These are phyloP conservation scores for Chrysocyon brachyurus DNA, from an alignment of 2,797 vertebrate genomes.

Conservation along the genomic window DNA sequence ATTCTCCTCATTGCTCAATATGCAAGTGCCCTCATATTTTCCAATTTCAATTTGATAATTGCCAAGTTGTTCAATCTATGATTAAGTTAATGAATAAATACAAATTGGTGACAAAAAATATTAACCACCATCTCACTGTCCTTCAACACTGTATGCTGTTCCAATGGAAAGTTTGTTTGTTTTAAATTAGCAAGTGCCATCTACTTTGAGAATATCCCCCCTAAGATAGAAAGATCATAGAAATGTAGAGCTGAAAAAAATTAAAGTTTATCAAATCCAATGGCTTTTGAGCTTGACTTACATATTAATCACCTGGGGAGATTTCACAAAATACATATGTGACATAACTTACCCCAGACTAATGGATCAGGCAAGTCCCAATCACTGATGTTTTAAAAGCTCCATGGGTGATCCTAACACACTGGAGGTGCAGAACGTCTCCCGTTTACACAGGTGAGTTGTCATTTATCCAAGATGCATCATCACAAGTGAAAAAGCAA, in stretches of 20 bases:
- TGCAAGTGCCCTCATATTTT: background rate
- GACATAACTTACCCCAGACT: fast-evolving
- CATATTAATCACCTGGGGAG: background rate
- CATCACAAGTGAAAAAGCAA: background rate
- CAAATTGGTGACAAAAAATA: background rate
- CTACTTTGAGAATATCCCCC: background rate
- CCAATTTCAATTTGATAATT: background rate
- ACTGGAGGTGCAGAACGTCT: background rate
- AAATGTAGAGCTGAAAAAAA: background rate
- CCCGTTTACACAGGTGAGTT: background rate
- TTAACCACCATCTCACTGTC: background rate
- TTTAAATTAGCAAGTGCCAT: background rate
- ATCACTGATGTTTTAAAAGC: background rate
- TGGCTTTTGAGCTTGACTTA: background rate
- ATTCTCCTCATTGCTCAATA: background rate
- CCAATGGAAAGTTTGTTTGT: background rate
- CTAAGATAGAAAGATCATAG: background rate
- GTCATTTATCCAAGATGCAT: background rate
- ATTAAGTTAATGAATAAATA: background rate
- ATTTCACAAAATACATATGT: background rate
- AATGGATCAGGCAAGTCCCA: background rate
- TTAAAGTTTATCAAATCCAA: background rate
- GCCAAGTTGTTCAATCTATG: background rate
- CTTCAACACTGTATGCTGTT: background rate
- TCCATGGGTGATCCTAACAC: background rate